Evolutionary conservation across 2,797 vertebrate genomes (phyloP).

Genomic region (Dicrostonyx torquatus): DNA sequence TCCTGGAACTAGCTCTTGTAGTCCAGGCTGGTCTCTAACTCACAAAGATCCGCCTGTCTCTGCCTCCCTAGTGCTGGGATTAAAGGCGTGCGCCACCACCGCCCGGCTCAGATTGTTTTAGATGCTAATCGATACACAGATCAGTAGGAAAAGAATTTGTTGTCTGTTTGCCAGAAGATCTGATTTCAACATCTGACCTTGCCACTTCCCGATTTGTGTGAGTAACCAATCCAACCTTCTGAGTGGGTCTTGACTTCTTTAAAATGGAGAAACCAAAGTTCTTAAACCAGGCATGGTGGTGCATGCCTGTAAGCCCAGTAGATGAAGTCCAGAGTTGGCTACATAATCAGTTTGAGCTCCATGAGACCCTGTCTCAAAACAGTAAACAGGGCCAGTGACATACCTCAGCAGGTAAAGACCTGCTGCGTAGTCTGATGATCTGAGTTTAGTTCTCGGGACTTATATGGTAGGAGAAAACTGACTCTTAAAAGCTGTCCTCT

Average conservation of each 20-base stretch:
- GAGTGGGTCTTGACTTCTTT: slow-evolving; percentile 22
- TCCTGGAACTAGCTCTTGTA: no score
- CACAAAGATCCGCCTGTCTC: no score
- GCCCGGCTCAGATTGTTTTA: not conserved
- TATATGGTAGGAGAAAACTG: not conserved
- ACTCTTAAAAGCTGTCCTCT: not conserved
- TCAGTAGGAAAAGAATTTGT: not conserved
- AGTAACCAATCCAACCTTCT: not conserved
- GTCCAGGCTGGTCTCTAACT: no score
- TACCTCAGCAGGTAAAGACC: not conserved
- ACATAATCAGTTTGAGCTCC: not conserved
- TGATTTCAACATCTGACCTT: not conserved
- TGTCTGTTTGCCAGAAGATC: not conserved
- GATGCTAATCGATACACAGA: not conserved
- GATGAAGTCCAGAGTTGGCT: not conserved
- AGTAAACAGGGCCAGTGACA: not conserved
- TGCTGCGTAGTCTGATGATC: not conserved
- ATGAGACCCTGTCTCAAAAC: not conserved
- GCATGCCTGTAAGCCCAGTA: not conserved
- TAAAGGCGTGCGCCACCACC: no score
- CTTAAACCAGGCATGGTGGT: not conserved
- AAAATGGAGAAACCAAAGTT: not conserved
- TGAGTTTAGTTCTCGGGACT: not conserved
- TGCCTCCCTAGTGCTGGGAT: no score
- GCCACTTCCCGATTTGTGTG: not conserved